These are phyloP conservation scores for Hippoglossus hippoglossus DNA, from an alignment of 2,797 vertebrate genomes.

Conservation along the genomic window DNA sequence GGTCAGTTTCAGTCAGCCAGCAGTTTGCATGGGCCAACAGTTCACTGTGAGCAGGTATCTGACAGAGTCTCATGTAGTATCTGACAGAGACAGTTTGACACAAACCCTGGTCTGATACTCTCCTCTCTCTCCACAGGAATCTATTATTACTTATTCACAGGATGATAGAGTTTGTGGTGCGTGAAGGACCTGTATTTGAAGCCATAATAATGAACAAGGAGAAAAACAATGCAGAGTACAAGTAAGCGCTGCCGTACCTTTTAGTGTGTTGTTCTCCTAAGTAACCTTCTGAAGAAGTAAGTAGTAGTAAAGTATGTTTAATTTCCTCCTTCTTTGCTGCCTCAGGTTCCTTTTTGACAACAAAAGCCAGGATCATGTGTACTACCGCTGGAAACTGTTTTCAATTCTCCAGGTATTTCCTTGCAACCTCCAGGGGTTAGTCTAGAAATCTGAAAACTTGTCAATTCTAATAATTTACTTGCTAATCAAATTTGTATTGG, in stretches of 20 bases:
- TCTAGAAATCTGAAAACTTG: neutral
- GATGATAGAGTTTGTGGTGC: slow-evolving; percentile 91
- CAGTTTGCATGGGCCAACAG: slow-evolving; percentile 23
- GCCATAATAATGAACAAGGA: slow-evolving; percentile 89
- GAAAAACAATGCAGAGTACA: slow-evolving; percentile 87
- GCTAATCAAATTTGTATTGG: neutral
- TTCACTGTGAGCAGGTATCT: slow-evolving; percentile 26
- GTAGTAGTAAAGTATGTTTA: slow-evolving; percentile 3
- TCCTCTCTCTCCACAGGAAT: slow-evolving; percentile 76
- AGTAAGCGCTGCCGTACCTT: slow-evolving; percentile 54
- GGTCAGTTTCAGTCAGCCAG: neutral
- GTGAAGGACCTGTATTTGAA: slow-evolving; percentile 89
- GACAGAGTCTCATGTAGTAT: slow-evolving; percentile 19
- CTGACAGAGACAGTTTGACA: slow-evolving; percentile 13
- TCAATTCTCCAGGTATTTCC: slow-evolving; percentile 85
- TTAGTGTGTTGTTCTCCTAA: rapidly evolving
- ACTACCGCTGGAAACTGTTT: slow-evolving; percentile 89
- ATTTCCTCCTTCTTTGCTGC: slow-evolving; percentile 2
- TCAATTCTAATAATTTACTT: neutral
- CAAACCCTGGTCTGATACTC: slow-evolving; percentile 31
- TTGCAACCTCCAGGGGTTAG: neutral
- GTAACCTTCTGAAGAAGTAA: neutral
- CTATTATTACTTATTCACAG: slow-evolving; percentile 87
- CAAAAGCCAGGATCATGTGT: slow-evolving; percentile 88
- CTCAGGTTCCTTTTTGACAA: slow-evolving; percentile 89